A percentile compares a stretch with the other conserved stretches of the same genome.
Conservation (phyloP, 2,888 invertebrate species). For the Tuta absoluta region DNA sequence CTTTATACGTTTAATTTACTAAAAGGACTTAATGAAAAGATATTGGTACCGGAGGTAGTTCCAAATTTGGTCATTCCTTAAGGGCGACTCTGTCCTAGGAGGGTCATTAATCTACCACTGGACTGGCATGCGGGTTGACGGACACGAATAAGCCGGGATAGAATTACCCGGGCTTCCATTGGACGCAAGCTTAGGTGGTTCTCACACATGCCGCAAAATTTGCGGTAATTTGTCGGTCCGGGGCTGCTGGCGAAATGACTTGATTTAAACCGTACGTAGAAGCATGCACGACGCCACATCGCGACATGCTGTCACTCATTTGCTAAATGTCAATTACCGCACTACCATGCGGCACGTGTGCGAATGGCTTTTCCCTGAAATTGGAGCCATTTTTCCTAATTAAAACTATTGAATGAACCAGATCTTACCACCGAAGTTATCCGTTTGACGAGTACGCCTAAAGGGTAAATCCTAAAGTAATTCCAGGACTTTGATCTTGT, state of each 20-base stretch:
- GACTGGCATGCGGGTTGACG: constrained; percentile 10
- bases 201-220: too few relatives aligned
- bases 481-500: constrained; percentile 9
- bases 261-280: too few relatives aligned
- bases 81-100: not conserved
- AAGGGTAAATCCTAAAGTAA: not conserved
- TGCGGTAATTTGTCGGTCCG: too few relatives aligned
- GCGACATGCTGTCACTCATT: too few relatives aligned
- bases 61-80: not conserved
- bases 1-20: too few relatives aligned
- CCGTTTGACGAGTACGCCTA: not conserved
- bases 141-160: constrained; percentile 7
- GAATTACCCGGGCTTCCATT: constrained; percentile 7
- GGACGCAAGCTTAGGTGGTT: not conserved
- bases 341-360: too few relatives aligned
- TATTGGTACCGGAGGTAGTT: not conserved
- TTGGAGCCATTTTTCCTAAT: constrained; percentile 19
- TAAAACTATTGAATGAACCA: constrained; percentile 12
- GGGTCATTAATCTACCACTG: constrained; percentile 7
- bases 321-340: too few relatives aligned
- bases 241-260: too few relatives aligned
- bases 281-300: too few relatives aligned
- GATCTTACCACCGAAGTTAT: constrained; percentile 5
- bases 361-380: not conserved
- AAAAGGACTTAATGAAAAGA: too few relatives aligned